These are phyloP conservation scores for human DNA, from an alignment of 2,113 vertebrate species.

Conservation along the genomic window GRCh38 chr19:56861501-56862000, in stretches of 20 bases:
- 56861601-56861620: neutral
- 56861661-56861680: neutral
- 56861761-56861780: too few relatives aligned
- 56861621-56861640: neutral
- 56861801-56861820: neutral
- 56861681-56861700: neutral
- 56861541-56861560: neutral
- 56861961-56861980: neutral
- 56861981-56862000: neutral
- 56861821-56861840: neutral
- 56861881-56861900: neutral
- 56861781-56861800: too few relatives aligned
- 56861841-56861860: neutral
- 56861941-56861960: neutral
- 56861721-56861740: neutral
- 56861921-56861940: neutral
- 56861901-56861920: neutral
- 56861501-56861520: neutral
- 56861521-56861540: neutral
- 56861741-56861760: neutral
- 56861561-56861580: neutral
- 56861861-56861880: neutral
- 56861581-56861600: neutral
- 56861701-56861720: neutral
- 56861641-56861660: neutral